Conservation (phyloP, 2,113 vertebrate species). For the Phaethon lepturus region DNA sequence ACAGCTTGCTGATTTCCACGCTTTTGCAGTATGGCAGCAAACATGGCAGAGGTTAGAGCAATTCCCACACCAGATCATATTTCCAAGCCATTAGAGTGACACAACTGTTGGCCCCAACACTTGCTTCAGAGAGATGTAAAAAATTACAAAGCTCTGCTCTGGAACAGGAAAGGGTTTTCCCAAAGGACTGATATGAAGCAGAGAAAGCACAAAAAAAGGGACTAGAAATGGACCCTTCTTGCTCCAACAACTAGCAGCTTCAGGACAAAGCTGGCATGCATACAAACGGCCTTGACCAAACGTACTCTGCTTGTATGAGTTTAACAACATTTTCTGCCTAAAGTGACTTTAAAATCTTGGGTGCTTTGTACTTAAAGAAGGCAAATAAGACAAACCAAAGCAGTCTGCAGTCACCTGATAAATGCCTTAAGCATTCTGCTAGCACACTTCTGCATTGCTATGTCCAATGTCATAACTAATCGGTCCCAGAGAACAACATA, state of each 20-base stretch:
- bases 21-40: neutral
- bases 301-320: rapidly evolving
- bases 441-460: neutral
- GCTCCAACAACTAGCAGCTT: neutral
- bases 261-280: neutral
- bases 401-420: neutral
- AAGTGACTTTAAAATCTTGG: neutral
- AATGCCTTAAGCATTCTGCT: neutral
- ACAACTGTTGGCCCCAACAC: neutral
- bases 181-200: neutral
- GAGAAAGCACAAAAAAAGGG: neutral
- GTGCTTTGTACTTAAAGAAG: neutral
- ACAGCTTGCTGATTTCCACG: neutral
- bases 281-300: neutral
- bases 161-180: neutral
- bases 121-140: neutral
- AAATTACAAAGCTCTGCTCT: neutral
- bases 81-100: neutral
- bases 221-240: neutral
- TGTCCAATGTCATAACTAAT: neutral
- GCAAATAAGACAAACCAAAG: neutral
- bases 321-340: neutral
- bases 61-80: neutral
- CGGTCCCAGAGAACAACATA: neutral
- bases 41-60: neutral